Conservation (phyloP, 35 echinoderm and acorn worm species). For the Diadema setosum region DNA sequence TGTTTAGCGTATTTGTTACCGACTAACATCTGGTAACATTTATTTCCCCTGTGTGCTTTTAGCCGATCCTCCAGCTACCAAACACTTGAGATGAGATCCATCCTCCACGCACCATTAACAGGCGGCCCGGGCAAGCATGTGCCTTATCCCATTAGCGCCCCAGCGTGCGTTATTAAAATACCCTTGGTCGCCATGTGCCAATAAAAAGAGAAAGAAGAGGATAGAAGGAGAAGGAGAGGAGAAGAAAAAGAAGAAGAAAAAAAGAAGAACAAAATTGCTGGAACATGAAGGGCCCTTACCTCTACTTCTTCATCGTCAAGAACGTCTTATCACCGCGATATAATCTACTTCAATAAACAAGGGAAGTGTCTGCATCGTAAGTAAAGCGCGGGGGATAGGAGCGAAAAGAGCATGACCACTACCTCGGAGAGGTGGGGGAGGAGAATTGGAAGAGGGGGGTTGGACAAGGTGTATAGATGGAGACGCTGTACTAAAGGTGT, state of each 20-base stretch:
- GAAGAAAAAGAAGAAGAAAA: background rate
- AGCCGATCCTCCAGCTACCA: background rate
- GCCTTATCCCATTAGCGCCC: background rate
- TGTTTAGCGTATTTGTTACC: too few species aligned
- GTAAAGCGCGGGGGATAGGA: too few species aligned
- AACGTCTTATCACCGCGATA: background rate
- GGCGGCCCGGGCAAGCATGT: background rate
- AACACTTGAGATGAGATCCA: background rate
- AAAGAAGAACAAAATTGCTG: too few species aligned
- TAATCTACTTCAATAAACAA: background rate
- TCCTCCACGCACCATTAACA: background rate
- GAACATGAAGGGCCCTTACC: background rate
- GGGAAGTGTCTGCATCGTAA: too few species aligned
- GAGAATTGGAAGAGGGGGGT: too few species aligned
- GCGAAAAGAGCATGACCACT: too few species aligned
- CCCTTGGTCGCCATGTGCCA: background rate
- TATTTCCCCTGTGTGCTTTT: too few species aligned
- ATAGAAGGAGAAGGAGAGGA: background rate
- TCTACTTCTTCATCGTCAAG: background rate
- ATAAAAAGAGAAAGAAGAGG: background rate
- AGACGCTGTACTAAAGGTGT: too few species aligned
- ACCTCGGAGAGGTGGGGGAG: too few species aligned
- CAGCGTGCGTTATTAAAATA: slow-evolving; percentile 7
- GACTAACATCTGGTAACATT: too few species aligned
- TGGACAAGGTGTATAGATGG: too few species aligned